Percentiles rank a stretch among this genome's conserved stretches.
phyloP scores from a whole-genome alignment of 2,113 vertebrate species.

The Psilopogon haemacephalus region DNA sequence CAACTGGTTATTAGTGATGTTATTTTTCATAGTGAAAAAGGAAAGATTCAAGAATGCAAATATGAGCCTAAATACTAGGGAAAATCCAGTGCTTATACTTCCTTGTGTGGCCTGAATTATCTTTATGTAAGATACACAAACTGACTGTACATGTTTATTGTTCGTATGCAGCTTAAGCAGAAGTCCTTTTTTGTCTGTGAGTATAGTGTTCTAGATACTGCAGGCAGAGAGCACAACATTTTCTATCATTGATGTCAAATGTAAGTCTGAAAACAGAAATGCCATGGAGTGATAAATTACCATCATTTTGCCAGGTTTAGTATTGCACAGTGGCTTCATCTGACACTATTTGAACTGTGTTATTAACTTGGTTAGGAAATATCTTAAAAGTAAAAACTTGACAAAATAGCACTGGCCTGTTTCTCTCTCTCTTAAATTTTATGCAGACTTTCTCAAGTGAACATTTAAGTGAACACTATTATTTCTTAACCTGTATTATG shows the following conservation, averaged over 20 bases:
- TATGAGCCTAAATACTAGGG: neutral
- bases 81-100: neutral
- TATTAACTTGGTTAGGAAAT: neutral
- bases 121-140: neutral
- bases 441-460: neutral
- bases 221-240: neutral
- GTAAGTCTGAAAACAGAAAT: neutral
- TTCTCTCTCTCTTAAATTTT: neutral
- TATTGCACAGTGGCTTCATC: neutral
- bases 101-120: neutral
- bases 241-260: neutral
- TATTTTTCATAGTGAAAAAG: neutral
- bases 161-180: neutral
- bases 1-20: neutral
- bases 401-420: neutral
- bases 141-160: neutral
- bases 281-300: neutral
- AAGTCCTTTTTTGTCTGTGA: neutral
- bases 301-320: neutral
- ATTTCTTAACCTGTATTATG: conserved; percentile 3
- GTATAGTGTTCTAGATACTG: neutral
- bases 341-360: neutral
- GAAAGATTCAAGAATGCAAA: neutral
- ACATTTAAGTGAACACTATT: neutral
- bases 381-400: neutral